Base-by-base conservation (phyloP, 2,113 vertebrate genomes). In the Porphyrio hochstetteri region DNA sequence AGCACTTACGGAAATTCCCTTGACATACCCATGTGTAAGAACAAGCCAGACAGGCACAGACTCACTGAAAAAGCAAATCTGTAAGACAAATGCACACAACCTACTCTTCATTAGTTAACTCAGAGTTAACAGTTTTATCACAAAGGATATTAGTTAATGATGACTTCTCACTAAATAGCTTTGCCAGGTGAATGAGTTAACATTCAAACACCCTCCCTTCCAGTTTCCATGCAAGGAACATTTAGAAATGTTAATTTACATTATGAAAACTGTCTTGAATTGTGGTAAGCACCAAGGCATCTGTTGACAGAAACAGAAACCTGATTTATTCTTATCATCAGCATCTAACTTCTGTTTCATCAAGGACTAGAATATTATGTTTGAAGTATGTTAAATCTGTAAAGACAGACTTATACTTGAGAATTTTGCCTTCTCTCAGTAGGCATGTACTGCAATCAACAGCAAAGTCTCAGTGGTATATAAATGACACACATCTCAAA, bases 1-100 rank as follows among this genome's bases (percentile, higher is more conserved):
- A 85, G 86, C 63, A 75, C 29, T 95, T 89, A 91, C 1, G 60
- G 79, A 97, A 96, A 95, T 81, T 91, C 91, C 92, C 80, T 86
- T 88, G 52, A 85, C 93, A 72, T 80, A 81, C 9, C 31, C 78
- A 94, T 33, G 24, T 0, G 1, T 16, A 50, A 70, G 57, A 90
- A 94, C n/a, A 4, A 91, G 89, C 27, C 25, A 88, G 56, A 79
- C 71, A 80, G 28, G 78, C 50, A 70, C 3, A 44, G 60, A 75
- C 42, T 53, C 86, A 92, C 60, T 76, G 69, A 72, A 91, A 90
- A 84, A 69, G 33, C 33, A 25, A 9, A 91, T 55, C 0, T 76
- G 57, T 76, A 57, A 76, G 93, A 82, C 70, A 83, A 86, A 91
- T 23, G 5, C 16, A 82, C 5, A 72, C 33, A n/a, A 69, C 36